Evolutionary conservation across 2,797 vertebrate species (phyloP).

Genomic region (Silurus aristotelis): DNA sequence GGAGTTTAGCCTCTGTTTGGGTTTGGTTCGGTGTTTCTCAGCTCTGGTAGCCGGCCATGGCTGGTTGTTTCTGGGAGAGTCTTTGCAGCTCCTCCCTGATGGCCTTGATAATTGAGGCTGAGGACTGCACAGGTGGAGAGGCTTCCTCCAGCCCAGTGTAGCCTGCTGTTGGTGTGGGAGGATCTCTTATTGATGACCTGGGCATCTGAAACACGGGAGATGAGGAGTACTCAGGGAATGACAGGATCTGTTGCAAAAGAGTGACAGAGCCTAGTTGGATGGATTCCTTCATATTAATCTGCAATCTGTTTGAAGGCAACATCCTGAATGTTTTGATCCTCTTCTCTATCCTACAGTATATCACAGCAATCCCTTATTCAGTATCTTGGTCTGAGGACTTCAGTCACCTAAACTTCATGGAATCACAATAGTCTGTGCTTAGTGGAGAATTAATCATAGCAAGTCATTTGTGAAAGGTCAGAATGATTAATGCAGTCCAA

Average conservation of each 20-base stretch:
- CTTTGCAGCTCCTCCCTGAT: slow-evolving; percentile 96
- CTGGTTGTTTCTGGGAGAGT: slow-evolving; percentile 91
- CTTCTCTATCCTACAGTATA: background rate
- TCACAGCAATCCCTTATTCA: background rate
- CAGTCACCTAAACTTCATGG: background rate
- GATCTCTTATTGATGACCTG: slow-evolving; percentile 84
- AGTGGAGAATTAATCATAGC: background rate
- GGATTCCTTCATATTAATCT: background rate
- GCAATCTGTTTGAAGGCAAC: background rate
- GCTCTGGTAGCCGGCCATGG: slow-evolving; percentile 85
- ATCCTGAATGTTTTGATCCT: background rate
- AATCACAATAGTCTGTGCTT: background rate
- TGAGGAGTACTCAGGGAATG: slow-evolving; percentile 89
- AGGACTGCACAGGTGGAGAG: slow-evolving; percentile 88
- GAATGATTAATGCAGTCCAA: background rate
- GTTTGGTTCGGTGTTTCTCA: slow-evolving; percentile 66
- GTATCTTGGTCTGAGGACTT: background rate
- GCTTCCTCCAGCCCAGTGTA: slow-evolving; percentile 88
- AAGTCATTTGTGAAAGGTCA: background rate
- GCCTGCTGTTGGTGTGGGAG: slow-evolving; percentile 81
- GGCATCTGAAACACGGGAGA: slow-evolving; percentile 92
- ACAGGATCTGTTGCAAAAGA: slow-evolving; percentile 76
- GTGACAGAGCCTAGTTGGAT: background rate
- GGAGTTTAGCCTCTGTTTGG: slow-evolving; percentile 19
- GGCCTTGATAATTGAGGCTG: slow-evolving; percentile 96